Evolutionary conservation across 2,888 invertebrate genomes (phyloP).

Genomic region (Coenonympha glycerion): DNA sequence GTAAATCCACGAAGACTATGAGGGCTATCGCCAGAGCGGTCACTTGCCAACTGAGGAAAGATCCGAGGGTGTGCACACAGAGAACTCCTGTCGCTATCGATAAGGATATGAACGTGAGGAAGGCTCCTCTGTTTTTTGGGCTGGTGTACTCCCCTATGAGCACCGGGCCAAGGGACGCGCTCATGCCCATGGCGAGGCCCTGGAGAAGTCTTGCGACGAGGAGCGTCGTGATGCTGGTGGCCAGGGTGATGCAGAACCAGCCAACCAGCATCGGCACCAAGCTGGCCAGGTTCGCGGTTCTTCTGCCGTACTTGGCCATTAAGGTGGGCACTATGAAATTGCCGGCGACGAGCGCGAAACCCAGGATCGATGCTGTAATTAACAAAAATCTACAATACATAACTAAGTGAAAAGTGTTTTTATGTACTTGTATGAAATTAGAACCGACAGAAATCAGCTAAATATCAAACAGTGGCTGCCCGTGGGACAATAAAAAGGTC

Average conservation of each 20-base stretch:
- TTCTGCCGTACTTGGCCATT: slow-evolving; percentile 74
- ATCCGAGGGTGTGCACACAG: slow-evolving; percentile 77
- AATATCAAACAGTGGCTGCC: too few relatives aligned
- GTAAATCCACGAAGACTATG: slow-evolving; percentile 61
- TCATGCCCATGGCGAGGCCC: slow-evolving; percentile 71
- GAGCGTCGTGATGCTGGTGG: slow-evolving; percentile 46
- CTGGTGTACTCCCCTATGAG: slow-evolving; percentile 75
- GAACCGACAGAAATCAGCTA: too few relatives aligned
- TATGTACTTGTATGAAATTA: too few relatives aligned
- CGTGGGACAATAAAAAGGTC: too few relatives aligned
- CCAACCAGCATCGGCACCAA: slow-evolving; percentile 65
- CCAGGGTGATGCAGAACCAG: slow-evolving; percentile 67
- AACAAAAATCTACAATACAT: too few relatives aligned
- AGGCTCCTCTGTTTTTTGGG: slow-evolving; percentile 76
- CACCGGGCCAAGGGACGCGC: slow-evolving; percentile 63
- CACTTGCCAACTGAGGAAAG: slow-evolving; percentile 71
- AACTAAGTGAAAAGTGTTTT: too few relatives aligned
- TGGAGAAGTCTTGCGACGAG: slow-evolving; percentile 52
- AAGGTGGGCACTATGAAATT: slow-evolving; percentile 53
- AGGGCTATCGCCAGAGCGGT: slow-evolving; percentile 66
- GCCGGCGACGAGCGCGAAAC: slow-evolving; percentile 48
- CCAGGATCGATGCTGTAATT: slow-evolving; percentile 52
- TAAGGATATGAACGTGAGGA: slow-evolving; percentile 76
- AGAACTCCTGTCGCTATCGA: slow-evolving; percentile 77
- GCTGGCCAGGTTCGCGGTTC: slow-evolving; percentile 61